A percentile compares a stretch with the other conserved stretches of the same genome.
Conservation (phyloP, 2,113 vertebrate species). For the Chaetodon auriga region DNA sequence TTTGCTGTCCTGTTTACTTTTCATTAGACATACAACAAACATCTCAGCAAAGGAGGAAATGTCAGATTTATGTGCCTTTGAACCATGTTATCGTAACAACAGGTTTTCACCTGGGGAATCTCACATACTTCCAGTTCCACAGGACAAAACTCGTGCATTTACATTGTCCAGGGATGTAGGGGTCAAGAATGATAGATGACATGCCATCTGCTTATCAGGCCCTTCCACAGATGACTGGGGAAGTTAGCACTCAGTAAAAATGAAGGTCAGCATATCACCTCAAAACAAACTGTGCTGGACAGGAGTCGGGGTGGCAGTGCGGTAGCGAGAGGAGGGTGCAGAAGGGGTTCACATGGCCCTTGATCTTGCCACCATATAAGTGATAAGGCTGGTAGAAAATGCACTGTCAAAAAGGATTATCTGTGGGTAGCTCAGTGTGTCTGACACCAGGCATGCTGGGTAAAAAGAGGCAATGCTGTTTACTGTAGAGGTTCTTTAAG, state of each 20-base stretch:
- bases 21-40: constrained; percentile 40
- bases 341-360: constrained; percentile 52
- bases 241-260: constrained; percentile 67
- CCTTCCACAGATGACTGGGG: constrained; percentile 72
- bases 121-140: constrained; percentile 43
- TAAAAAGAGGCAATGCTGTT: constrained; percentile 59
- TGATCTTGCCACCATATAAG: constrained; percentile 73
- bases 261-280: constrained; percentile 80
- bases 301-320: constrained; percentile 41
- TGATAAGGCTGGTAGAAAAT: constrained; percentile 78
- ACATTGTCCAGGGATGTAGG: constrained; percentile 66
- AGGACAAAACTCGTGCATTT: constrained; percentile 68
- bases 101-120: constrained; percentile 14
- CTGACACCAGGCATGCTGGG: constrained; percentile 70
- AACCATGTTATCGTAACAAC: constrained; percentile 8
- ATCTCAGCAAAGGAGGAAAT: constrained; percentile 22
- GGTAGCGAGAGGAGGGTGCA: constrained; percentile 10
- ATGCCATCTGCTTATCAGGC: constrained; percentile 82
- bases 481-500: constrained; percentile 39
- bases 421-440: constrained; percentile 74
- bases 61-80: background rate
- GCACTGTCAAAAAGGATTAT: constrained; percentile 81
- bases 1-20: constrained; percentile 22
- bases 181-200: constrained; percentile 82
- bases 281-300: constrained; percentile 60